Evolutionary conservation across 2,113 vertebrate species (phyloP).

Genomic region (Cygnus buccinator): DNA sequence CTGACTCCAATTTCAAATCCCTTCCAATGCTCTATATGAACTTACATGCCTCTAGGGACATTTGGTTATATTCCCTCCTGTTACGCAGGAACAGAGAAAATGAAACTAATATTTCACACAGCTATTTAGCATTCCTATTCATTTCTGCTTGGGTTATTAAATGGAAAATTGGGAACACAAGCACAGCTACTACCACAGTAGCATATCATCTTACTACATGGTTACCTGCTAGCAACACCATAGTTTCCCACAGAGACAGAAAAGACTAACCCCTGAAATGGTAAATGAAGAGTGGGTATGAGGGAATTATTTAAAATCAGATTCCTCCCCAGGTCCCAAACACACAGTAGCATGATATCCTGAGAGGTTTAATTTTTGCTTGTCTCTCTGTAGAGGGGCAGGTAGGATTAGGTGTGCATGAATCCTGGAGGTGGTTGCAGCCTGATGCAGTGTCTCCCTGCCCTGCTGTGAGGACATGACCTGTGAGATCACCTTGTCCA

Average conservation of each 20-base stretch:
- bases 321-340: background rate
- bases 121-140: background rate
- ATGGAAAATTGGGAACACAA: background rate
- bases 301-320: background rate
- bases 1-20: background rate
- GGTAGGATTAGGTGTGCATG: background rate
- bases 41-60: background rate
- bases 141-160: slow-evolving; percentile 33
- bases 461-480: background rate
- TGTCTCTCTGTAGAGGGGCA: background rate
- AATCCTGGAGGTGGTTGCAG: rapidly evolving
- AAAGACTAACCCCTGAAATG: background rate
- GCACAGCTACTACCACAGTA: background rate
- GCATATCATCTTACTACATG: background rate
- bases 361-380: background rate
- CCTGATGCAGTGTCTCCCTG: background rate
- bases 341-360: background rate
- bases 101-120: slow-evolving; percentile 39
- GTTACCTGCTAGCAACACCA: slow-evolving; percentile 38
- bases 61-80: slow-evolving; percentile 7
- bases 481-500: background rate
- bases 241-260: background rate
- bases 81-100: background rate
- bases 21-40: background rate
- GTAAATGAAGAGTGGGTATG: background rate